Evolutionary conservation across 1,140 invertebrate genomes (phyloP), one percentile per base, ranked within the genome.

Genomic region (Bombyx mori): DNA sequence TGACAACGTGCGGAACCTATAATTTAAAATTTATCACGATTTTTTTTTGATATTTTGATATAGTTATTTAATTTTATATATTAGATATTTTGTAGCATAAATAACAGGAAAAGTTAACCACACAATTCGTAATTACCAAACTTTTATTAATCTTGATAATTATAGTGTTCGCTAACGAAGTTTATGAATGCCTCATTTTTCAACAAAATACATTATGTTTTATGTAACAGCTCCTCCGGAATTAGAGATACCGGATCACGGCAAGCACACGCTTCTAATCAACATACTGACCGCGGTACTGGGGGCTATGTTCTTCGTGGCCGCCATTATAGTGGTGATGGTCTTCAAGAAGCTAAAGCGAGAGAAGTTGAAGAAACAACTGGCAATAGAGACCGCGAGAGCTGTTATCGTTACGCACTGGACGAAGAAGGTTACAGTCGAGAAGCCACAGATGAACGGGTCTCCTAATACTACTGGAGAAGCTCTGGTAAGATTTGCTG

Each of bases 351-450:
- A 90, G 46, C 59, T 90, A 43, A 89, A 90, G 58, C 77, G 92
- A 49, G 92, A 94, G 72, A 94, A 93, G 71, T 89, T 93, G 63
- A 92, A 95, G 73, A 95, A 96, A 69, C 86, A 94, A 49, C 76
- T 94, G 58, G 93, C 93, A 0, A 92, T 95, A 56, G 94, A 95
- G 75, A 93, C 93, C 1, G 92, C 92, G 0, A 86, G 92, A 56
- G 92, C 92, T 1, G 92, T 92, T 1, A 92, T 93, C 7, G 92
- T 95, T 5, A 94, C 95, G 54, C 94, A 95, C 67, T 95, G 94
- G 93, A 95, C 94, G 9, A 96, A 96, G 68, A 97, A 97, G 85
- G 92, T 97, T 0, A 95, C 96, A 22, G 94, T 97, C 2, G 95
- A 97, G 64, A 95, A 94, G 63, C 91, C 89, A 22, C 91, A 88